phyloP scores from a whole-genome alignment of 2,888 invertebrate genomes.

The Ormyrus pomaceus region DNA sequence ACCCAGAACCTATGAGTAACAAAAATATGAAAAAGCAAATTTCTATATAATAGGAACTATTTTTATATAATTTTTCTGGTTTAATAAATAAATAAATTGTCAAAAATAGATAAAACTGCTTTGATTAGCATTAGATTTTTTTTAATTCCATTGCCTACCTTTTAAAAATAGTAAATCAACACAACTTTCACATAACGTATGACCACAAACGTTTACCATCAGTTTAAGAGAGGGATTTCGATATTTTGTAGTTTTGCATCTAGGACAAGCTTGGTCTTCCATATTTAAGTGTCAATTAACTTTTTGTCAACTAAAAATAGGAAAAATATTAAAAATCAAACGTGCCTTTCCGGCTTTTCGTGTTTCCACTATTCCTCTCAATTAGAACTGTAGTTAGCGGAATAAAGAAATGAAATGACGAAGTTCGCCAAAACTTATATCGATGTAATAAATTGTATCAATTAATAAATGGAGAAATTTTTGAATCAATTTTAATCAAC shows the following conservation, averaged over 20 bases:
- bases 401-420: too few species aligned
- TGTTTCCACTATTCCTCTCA: too few species aligned
- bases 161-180: constrained; percentile 97
- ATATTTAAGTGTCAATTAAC: constrained; percentile 55
- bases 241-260: constrained; percentile 98
- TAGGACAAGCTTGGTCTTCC: constrained; percentile 90
- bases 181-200: constrained; percentile 97
- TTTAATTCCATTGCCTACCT: constrained; percentile 78
- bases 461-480: too few species aligned
- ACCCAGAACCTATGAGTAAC: constrained; percentile 85
- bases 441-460: too few species aligned
- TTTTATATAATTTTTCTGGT: too few species aligned
- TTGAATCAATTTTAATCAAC: too few species aligned
- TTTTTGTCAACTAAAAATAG: not conserved
- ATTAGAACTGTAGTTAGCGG: too few species aligned
- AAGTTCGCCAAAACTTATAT: too few species aligned
- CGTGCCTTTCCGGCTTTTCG: not conserved
- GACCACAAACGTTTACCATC: constrained; percentile 99
- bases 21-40: constrained; percentile 18
- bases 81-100: constrained; percentile 8
- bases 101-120: constrained; percentile 41
- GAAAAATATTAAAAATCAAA: not conserved
- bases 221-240: constrained; percentile 96
- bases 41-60: too few species aligned
- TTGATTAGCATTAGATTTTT: constrained; percentile 27